Percentiles rank a stretch among this genome's conserved stretches.
Conservation (phyloP, 2,797 vertebrate species). For the Spondyliosoma cantharus region DNA sequence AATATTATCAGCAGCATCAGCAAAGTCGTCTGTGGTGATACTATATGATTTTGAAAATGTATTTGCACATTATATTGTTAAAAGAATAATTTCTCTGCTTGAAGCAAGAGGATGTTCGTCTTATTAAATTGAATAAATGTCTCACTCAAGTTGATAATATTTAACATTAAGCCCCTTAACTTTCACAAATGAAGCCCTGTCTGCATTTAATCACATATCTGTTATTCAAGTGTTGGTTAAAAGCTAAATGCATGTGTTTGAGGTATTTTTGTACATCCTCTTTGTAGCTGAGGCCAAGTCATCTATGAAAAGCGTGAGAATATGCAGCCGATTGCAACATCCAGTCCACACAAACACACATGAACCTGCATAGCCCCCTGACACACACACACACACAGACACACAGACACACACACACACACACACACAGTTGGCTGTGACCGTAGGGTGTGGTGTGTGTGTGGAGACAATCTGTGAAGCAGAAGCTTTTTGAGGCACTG, state of each 20-base stretch:
- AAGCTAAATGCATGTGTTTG: constrained; percentile 17
- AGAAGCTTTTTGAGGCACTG: constrained; percentile 58
- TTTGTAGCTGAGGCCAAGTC: constrained; percentile 31
- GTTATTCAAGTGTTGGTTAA: constrained; percentile 8
- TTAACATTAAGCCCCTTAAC: constrained; percentile 8
- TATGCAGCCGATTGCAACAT: constrained; percentile 44
- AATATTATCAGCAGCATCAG: neutral
- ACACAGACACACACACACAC: neutral
- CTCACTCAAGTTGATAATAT: constrained; percentile 5
- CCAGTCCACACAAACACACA: constrained; percentile 44
- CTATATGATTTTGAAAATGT: constrained; percentile 1
- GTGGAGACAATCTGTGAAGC: constrained; percentile 45
- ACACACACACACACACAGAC: constrained; percentile 12
- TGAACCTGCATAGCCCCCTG: constrained; percentile 18
- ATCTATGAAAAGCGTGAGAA: constrained; percentile 29
- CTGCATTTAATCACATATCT: constrained; percentile 9
- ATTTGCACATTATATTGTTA: neutral
- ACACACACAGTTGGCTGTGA: constrained; percentile 27
- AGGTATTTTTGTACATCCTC: constrained; percentile 32
- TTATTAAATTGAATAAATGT: neutral
- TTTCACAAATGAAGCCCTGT: constrained; percentile 2
- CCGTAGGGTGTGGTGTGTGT: constrained; percentile 59
- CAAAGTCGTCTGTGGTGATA: neutral
- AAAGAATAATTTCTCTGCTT: neutral
- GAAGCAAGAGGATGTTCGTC: neutral